A percentile compares a stretch with the other conserved stretches of the same genome.
Evolutionary conservation across 2,113 vertebrate genomes (phyloP).

Genomic region (Pungitius pungitius): DNA sequence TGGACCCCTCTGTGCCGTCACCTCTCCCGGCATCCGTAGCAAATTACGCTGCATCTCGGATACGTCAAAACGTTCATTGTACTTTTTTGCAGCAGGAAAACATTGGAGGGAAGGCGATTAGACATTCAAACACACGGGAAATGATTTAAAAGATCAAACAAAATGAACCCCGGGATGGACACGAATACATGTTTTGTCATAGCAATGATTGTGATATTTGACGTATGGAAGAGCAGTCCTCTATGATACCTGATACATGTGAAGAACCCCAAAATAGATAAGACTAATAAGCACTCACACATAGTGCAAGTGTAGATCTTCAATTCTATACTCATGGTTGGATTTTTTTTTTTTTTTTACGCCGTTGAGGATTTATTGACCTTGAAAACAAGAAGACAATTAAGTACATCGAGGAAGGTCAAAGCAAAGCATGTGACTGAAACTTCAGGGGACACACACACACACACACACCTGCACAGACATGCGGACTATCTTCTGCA

Average conservation of each 20-base stretch:
- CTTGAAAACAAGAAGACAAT: neutral
- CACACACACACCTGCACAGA: neutral
- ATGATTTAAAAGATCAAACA: neutral
- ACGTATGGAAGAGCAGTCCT: neutral
- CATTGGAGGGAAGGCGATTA: neutral
- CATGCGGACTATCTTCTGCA: neutral
- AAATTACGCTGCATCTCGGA: constrained; percentile 10
- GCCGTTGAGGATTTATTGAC: neutral
- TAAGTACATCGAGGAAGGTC: neutral
- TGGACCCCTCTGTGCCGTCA: constrained; percentile 36
- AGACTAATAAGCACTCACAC: neutral
- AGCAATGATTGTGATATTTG: neutral
- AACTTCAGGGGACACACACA: too few species aligned
- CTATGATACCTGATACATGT: neutral
- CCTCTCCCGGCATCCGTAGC: constrained; percentile 43
- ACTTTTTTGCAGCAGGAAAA: constrained; percentile 5
- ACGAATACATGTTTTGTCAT: neutral
- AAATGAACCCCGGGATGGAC: neutral
- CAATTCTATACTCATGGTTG: neutral
- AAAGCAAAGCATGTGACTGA: neutral
- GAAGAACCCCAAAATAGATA: neutral
- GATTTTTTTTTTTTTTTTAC: neutral
- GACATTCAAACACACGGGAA: neutral
- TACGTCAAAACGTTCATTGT: constrained; percentile 7
- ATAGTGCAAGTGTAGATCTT: neutral